Base-by-base conservation (phyloP, 2,888 invertebrate species). In the Eupithecia pulchellata region DNA sequence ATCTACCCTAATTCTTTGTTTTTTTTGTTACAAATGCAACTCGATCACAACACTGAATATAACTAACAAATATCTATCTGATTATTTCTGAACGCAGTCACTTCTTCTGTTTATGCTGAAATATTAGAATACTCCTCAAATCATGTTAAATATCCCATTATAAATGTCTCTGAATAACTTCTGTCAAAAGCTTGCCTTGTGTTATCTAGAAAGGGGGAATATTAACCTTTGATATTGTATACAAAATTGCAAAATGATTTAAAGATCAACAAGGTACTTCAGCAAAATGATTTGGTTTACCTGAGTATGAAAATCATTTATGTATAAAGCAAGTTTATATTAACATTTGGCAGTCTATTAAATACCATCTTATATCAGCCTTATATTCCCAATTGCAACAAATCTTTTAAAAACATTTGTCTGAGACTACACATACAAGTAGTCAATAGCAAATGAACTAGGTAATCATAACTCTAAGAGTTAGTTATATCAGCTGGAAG, bases 401-500 rank as follows among this genome's bases (percentile, higher is more conserved):
- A 8, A 14, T 39, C 6, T 42, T 8, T 20, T 20, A 1, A 42
- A 39, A n/a, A n/a, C 42, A 42, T 42, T 42, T n/a, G 42, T 42
- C 42, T 4, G 20, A 42, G 42, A 20, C n/a, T n/a, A 52, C 20
- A 25, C 47, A 25, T 11, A 52, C 20, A 20, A 6, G 32, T 3
- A 2, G 9, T 20, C 42, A 39, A 39, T 42, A 42, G 42, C n/a
- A 20, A 2, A 34, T 34, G 34, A 34, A 47, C 42, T 47, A n/a
- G n/a, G n/a, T n/a, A 25, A 52, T 52, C 20, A 52, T 25, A 25
- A 9, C 42, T 42, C 42, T 8, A 2, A 39, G 17, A n/a, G n/a
- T 42, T 42, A n/a, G 8, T 42, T n/a, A 52, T 25, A 52, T 52
- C 52, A 52, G 52, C 20, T 52, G 20, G 25, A 57, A 57, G 55